Base-by-base conservation (phyloP, 2,113 vertebrate genomes). In the Chloropsis cyanopogon region DNA sequence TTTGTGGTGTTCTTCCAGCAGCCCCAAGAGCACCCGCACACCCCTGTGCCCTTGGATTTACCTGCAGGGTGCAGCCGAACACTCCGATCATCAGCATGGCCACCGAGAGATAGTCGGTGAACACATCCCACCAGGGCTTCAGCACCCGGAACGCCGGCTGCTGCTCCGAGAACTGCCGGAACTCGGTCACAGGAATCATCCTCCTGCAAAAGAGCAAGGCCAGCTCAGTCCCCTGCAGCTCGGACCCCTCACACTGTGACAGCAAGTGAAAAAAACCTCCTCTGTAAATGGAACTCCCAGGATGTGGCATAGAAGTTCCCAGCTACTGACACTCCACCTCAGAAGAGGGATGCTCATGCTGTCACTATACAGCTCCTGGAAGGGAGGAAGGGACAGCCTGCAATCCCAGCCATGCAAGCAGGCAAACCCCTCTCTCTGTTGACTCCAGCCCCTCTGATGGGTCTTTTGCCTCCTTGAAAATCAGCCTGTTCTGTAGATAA, bases 101-200 rank as follows among this genome's bases (percentile, higher is more conserved):
- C 21, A 99, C 98, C 0, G 99, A 99, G 71, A 99, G 98, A 79
- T 99, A 99, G 86, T 99, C 99, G 0, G 99, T 99, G 88, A 99
- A 99, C 87, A 99, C 99, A 42, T 99, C 99, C 99, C 99, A 99
- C 99, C 99, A 99, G 1, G 99, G 99, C 96, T 99, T 99, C 94
- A 99, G 98, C 84, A 99, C 99, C 37, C 99, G 97, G 98, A 99
- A 99, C 2, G 99, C 99, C 5, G 99, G 99, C 98, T 99, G 99
- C 97, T 99, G 99, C 96, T 99, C 99, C 35, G 99, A 98, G 97
- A 99, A 99, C 98, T 99, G 99, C 12, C 99, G 98, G 93, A 99
- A 99, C 97, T 99, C 99, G 5, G 99, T 99, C 93, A 99, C 98
- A 2, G 99, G 99, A 98, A 99, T 99, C 99, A 99, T 99, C 92